Conservation (phyloP, 2,113 vertebrate genomes). For the Opisthocomus hoazin region DNA sequence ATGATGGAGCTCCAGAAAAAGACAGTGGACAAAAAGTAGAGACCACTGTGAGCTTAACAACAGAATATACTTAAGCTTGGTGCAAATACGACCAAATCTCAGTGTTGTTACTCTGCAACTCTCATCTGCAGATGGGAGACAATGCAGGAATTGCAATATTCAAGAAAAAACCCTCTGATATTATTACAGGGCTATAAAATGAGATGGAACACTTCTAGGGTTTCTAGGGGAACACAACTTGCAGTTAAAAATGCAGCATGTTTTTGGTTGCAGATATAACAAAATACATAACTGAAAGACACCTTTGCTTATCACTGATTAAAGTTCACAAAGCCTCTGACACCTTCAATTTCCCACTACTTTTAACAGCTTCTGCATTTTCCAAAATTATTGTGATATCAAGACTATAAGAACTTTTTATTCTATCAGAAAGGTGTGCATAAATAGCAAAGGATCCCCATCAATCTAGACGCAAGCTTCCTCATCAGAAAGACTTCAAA, state of each 20-base stretch:
- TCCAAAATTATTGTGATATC: not conserved
- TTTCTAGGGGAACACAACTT: not conserved
- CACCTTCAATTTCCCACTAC: not conserved
- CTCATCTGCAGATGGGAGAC: not conserved
- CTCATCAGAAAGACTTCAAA: not conserved
- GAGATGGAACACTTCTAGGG: not conserved
- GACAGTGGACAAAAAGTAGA: not conserved
- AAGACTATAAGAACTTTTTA: not conserved
- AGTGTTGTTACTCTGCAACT: not conserved
- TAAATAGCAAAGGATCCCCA: not conserved
- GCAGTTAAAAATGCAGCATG: not conserved
- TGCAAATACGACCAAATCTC: not conserved
- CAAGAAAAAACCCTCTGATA: not conserved
- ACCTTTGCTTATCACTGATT: not conserved
- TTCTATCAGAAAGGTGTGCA: not conserved
- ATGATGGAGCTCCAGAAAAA: not conserved
- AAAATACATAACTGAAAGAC: not conserved
- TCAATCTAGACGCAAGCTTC: not conserved
- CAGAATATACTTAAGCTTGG: not conserved
- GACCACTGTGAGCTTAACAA: not conserved
- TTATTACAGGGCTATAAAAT: not conserved
- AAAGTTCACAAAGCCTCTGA: not conserved
- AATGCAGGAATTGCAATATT: not conserved
- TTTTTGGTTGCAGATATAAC: not conserved
- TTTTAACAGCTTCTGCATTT: not conserved